Base-by-base conservation (phyloP, 2,888 invertebrate genomes). In the Pseudolycoriella hygida region DNA sequence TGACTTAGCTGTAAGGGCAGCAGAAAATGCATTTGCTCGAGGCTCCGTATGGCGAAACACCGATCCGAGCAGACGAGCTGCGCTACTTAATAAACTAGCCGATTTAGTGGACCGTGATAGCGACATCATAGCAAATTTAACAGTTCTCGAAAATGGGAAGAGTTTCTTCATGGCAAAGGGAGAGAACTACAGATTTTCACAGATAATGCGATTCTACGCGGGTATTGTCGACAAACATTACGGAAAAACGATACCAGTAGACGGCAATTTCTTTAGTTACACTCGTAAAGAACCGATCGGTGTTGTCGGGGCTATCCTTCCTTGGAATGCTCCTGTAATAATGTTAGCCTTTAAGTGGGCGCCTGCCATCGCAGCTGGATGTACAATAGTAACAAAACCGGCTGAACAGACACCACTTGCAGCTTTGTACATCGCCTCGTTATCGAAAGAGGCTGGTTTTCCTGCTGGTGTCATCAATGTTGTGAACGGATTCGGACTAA, bases 171-270 rank as follows among this genome's bases (percentile, higher is more conserved):
- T 70, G 53, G 69, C 80, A 1, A 48, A 67, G 8, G 61, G 63
- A 14, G 76, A 77, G 55, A 64, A 76, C 14, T 53, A 62, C 37
- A 64, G 60, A 44, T 65, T 70, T n/a, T 57, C 68, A 17, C 62
- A 64, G 45, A 65, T 67, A 2, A 56, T 77, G 17, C 68, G 72
- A 47, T 85, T 85, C 56, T 84, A 81, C 61, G 88, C 86, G 47
- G 88, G 89, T 20, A 87, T 79, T 77, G 77, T 82, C 42, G 89
- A 90, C 60, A 90, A 92, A 66, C 79, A 81, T 55, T 79, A 81
- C 55, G 90, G 90, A 15, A 77, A 80, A 53, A 86, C 85, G 1
- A 80, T 89, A 51, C 88, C 88, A n/a, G 67, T 77, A 47, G 76
- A 74, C 59, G 80, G 77, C 4, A 58, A 64, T 10, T 67, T 67